Evolutionary conservation across 2,888 invertebrate species (phyloP), one percentile per base, ranked within the genome.

Genomic region (Caenorhabditis drosophilae): DNA sequence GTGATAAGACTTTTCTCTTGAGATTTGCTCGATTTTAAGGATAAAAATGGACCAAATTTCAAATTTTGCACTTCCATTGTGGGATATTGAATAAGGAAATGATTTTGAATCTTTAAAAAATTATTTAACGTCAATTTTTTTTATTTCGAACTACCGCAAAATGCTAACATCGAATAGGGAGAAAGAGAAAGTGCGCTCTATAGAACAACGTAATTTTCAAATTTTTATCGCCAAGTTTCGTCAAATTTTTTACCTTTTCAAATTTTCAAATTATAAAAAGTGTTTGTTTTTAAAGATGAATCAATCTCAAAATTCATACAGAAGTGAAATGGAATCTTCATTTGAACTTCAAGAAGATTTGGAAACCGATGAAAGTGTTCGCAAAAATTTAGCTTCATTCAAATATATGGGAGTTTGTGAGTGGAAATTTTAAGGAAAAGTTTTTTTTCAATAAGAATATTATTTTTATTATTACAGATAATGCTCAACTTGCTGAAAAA

Each of bases 331-430:
- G 7, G 31, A 31, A 31, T 6, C 31, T 6, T 31, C 31, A 31
- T 31, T 31, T 31, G 31, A 31, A 31, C 6, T 31, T 6, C 31
- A 31, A 31, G 31, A 31, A 31, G 31, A 31, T 9, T 9, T 12
- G 31, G 31, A 31, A 6, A 12, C 6, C 12, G 31, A 42, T 12
- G 56, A 62, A 9, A 22, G 36, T 22, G 16, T 23, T 1, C 42
- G 62, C 2, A 52, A 45, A 44, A 57, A 62, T 23, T 51, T 57
- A 25, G 45, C 49, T 9, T 48, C 62, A 15, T 57, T 57, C 53
- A 62, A 62, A 16, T 62, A 62, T 23, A 56, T 57, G 11, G 36
- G 48, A 20, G 53, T 62, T 44, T 62, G 62, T 62, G 22, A 49
- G 56, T n/a, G n/a, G n/a, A n/a, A n/a, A n/a, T n/a, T 38, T 23